Base-by-base conservation (phyloP, 1,140 invertebrate species). In the Leptoteleia sp. region DNA sequence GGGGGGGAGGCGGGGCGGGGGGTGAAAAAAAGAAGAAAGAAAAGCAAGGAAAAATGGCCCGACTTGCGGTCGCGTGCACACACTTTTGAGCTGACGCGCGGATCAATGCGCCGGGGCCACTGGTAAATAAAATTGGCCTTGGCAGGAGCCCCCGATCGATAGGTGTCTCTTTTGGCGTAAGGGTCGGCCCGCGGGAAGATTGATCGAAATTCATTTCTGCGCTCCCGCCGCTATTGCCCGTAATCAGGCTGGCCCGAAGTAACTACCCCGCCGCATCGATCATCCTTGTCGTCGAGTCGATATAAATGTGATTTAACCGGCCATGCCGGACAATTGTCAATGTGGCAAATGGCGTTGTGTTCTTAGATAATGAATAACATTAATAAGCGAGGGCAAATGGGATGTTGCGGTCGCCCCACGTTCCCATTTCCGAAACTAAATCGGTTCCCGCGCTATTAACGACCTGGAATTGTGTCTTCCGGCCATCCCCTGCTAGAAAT, bases 181-280 rank as follows among this genome's bases (percentile, higher is more conserved):
- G 57, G 57, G 72, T 55, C 48, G 72, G 54, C 70, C 43, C 40
- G 68, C 33, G n/a, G n/a, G n/a, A 81, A 83, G 79, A 83, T 84
- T 80, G 75, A 85, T 85, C 70, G 82, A 80, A 80, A 82, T 84
- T 81, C 72, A 80, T 80, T 75, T 75, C 42, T 57, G 37, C 80
- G 75, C 72, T 43, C 45, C 33, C 42, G 31, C 12, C 25, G 57
- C 79, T 72, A 81, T 82, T 80, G 81, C 76, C 57, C 47, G 67
- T 79, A 83, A 83, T 83, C 79, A 72, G 71, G 76, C 61, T 45
- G 57, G 16, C n/a, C 72, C 25, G 45, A 31, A 57, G 76, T 76
- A 84, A 81, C 78, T 80, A 80, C 65, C n/a, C n/a, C n/a, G n/a
- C 76, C 70, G 67, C 82, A 85, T 85, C 84, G 79, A 85, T 85